These are phyloP conservation scores for Amblyraja radiata DNA, from an alignment of 2,797 vertebrate species.

Conservation along the genomic window DNA sequence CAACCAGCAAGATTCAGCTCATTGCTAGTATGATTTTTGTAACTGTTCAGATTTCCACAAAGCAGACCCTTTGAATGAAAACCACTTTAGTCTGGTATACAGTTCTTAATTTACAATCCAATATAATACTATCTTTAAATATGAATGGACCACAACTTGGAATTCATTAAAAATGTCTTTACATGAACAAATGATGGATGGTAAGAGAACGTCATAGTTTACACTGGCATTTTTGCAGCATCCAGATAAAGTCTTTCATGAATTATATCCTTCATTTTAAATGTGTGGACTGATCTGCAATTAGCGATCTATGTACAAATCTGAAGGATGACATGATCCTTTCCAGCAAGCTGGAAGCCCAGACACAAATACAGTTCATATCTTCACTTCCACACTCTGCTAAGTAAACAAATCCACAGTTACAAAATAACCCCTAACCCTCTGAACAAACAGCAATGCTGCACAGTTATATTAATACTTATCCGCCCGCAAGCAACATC, in stretches of 20 bases:
- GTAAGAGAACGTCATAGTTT: not conserved
- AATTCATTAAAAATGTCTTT: not conserved
- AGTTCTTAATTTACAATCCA: not conserved
- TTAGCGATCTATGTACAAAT: not conserved
- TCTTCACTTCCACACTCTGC: not conserved
- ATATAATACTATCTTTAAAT: not conserved
- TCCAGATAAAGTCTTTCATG: not conserved
- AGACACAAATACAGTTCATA: conserved; percentile 12
- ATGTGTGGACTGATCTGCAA: conserved; percentile 5
- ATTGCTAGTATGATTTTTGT: not conserved
- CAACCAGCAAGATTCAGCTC: too few relatives aligned
- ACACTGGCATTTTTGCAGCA: not conserved
- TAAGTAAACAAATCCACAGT: conserved; percentile 27
- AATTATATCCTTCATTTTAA: conserved; percentile 24
- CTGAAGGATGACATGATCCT: conserved; percentile 16
- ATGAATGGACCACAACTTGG: not conserved
- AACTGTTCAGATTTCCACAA: not conserved
- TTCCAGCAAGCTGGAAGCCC: not conserved
- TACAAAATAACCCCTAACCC: not conserved
- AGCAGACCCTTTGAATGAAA: not conserved
- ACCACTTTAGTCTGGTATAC: not conserved
- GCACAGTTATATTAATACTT: not conserved
- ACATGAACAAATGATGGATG: not conserved
- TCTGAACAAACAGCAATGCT: conserved; percentile 16
- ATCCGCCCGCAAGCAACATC: not conserved